Evolutionary conservation across 2,888 invertebrate species (phyloP), one percentile per base, ranked within the genome.

Genomic region (Timandra comae): DNA sequence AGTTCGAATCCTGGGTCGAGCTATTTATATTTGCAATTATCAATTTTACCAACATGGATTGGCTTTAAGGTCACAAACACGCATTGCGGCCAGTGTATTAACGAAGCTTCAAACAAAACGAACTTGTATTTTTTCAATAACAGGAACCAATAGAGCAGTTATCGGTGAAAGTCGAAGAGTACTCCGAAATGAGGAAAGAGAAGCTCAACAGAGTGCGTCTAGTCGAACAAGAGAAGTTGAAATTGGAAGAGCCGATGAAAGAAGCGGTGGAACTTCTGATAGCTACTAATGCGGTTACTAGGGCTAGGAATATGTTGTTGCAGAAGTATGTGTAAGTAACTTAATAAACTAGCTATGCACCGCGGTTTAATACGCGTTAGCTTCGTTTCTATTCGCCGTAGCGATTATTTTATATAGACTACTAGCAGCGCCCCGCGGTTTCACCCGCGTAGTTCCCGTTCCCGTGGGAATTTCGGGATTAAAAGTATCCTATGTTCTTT

Each of bases 141-240:
- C 1, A 94, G 88, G 91, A 90, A 54, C 96, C 97, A 0, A 88
- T 98, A 39, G 88, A 90, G 33, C 88, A 91, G 55, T 86, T 99
- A 7, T 82, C 88, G 9, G 86, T 89, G 6, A 89, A 91, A 52
- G 91, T 96, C 0, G 95, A 95, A 52, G 82, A 89, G 19, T 75
- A 94, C 30, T 89, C 90, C 2, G 93, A 93, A 35, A 87, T 89
- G 53, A 86, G 94, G 9, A 89, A 90, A 8, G 95, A 95, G 62
- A 96, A 95, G 78, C 75, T 96, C 31, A 95, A 96, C 66, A 88
- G 96, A 39, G 91, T 97, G 3, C 93, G 94, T 53, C 75, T 94
- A 13, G 91, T 96, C 4, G 92, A 95, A 39, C 64, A 66, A 32
- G 96, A 96, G 65, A 91, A 94, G 70, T 89, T 90, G 36, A 91